Evolutionary conservation across 2,888 invertebrate species (phyloP), one percentile per base, ranked within the genome.

Genomic region (Orchesellides sinensis): DNA sequence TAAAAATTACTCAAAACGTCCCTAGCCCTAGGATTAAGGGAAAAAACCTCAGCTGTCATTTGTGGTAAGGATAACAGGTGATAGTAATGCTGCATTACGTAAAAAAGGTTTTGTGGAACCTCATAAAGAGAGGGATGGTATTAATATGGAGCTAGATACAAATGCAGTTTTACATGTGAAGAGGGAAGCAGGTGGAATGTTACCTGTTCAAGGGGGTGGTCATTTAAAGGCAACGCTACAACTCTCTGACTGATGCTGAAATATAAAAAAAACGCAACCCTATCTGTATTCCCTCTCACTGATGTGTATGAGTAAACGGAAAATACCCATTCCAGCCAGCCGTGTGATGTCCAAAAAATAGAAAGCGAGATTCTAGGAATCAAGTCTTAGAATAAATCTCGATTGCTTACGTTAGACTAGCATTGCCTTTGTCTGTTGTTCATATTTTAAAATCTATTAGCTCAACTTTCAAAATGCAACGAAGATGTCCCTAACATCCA

Each of bases 141-240:
- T n/a, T 5, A 17, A 32, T 35, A 54, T 40, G 63, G 56, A 45
- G 35, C 32, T 49, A 17, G 29, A 27, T 61, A 29, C 40, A 63
- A 17, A n/a, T n/a, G 54, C 25, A 52, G 1, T 56, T 56, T 68
- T 68, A 56, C 27, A 56, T n/a, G 69, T 66, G 29, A 49, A 70
- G 32, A 70, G 80, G 81, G 83, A 74, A 86, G 86, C 86, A 86
- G 86, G 86, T 86, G 86, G 86, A 86, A 86, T 86, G 77, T 85
- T 81, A 84, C 81, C 81, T 84, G 83, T 68, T 84, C 70, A 59
- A 74, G 66, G 82, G 75, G 80, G 75, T 81, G 83, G 85, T 74
- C 83, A 83, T 84, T 84, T 85, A 69, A 49, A 78, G 29, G 49
- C 77, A 47, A n/a, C 29, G 56, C 65, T 35, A 19, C 12, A 14